A percentile compares a stretch with the other conserved stretches of the same genome.
Conservation (phyloP, 2,888 invertebrate genomes). For the Andrena trimmerana region DNA sequence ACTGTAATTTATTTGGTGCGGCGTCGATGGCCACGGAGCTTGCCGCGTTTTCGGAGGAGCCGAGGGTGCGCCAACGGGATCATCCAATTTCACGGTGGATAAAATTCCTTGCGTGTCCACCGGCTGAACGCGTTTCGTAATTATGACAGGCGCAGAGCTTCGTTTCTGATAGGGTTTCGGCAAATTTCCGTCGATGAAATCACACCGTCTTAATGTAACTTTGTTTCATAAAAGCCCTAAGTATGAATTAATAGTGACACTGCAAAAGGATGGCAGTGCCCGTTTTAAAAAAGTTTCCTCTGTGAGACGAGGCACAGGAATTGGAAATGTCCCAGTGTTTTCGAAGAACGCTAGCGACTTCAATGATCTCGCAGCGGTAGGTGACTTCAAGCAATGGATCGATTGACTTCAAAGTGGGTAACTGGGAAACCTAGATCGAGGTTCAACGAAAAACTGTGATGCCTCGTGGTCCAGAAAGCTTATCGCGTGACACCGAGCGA, state of each 20-base stretch:
- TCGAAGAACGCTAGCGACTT: neutral
- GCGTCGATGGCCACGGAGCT: constrained; percentile 53
- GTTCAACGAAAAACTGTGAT: constrained; percentile 6
- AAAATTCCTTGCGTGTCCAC: constrained; percentile 55
- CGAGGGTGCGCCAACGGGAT: constrained; percentile 39
- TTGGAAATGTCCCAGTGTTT: neutral
- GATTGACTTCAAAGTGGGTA: neutral
- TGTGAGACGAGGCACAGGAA: neutral
- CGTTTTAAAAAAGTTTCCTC: no score
- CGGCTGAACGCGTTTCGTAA: constrained; percentile 42
- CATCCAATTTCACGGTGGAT: constrained; percentile 72
- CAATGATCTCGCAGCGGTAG: neutral
- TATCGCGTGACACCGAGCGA: constrained; percentile 15
- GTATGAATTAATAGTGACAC: no score
- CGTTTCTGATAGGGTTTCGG: neutral
- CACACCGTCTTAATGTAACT: no score
- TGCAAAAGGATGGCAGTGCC: neutral
- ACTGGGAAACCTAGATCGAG: neutral
- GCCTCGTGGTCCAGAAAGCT: constrained; percentile 6
- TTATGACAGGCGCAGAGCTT: constrained; percentile 39
- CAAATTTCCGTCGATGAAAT: neutral
- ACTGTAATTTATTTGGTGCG: constrained; percentile 67
- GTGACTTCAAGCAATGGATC: neutral
- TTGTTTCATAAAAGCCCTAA: no score
- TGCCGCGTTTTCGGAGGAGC: constrained; percentile 34